These are phyloP conservation scores for Dicrurus megarhynchus DNA, from an alignment of 2,113 vertebrate genomes.

Conservation along the genomic window DNA sequence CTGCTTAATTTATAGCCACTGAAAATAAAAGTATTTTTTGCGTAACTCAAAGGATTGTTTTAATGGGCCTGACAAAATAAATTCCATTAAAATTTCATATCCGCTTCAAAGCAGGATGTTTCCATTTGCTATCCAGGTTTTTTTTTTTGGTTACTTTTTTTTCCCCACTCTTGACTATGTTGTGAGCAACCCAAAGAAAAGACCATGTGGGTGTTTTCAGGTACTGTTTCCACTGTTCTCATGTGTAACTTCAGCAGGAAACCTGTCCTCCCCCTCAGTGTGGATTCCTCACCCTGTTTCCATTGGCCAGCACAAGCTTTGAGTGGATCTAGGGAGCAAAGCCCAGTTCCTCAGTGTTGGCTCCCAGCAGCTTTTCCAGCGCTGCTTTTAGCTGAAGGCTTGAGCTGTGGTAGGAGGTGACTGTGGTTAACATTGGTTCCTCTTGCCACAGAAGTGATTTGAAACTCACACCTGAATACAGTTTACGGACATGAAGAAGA, in stretches of 20 bases:
- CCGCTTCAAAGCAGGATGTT: not conserved
- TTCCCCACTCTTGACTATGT: fast-evolving
- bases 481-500: not conserved
- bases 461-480: not conserved
- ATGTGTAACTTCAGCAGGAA: not conserved
- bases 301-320: not conserved
- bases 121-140: not conserved
- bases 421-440: not conserved
- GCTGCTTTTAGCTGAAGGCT: not conserved
- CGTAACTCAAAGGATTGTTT: not conserved
- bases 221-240: not conserved
- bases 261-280: not conserved
- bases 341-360: not conserved
- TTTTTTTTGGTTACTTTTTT: not conserved
- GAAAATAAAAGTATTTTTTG: not conserved
- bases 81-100: not conserved
- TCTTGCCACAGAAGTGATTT: not conserved
- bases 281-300: not conserved
- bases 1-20: not conserved
- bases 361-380: not conserved
- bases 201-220: not conserved
- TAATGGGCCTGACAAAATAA: not conserved
- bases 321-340: not conserved
- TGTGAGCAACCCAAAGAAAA: not conserved
- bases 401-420: not conserved